These are phyloP conservation scores for Bergia sp. DNA, from an alignment of 92 coral and sea anemone genomes.

Conservation along the genomic window DNA sequence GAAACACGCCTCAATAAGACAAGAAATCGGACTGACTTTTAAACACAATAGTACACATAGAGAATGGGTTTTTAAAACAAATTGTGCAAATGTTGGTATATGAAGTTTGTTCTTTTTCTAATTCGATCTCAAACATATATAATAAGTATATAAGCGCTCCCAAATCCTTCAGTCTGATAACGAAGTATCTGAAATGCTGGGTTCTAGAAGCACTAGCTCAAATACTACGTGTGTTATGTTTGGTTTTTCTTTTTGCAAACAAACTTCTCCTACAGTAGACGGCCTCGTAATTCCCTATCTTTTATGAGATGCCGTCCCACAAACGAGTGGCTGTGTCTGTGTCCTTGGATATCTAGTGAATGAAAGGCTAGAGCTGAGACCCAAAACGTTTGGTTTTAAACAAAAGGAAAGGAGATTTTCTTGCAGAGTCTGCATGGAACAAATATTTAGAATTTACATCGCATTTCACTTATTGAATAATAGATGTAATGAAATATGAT, in stretches of 20 bases:
- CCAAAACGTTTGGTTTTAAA: not conserved
- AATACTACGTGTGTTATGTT: slow-evolving; percentile 9
- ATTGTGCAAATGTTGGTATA: slow-evolving; percentile 3
- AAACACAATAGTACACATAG: not conserved
- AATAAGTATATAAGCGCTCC: not conserved
- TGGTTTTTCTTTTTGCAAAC: slow-evolving; percentile 2
- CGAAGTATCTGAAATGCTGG: not conserved
- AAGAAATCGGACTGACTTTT: slow-evolving; percentile 13
- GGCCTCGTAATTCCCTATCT: not conserved
- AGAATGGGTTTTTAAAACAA: not conserved
- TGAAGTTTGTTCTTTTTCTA: slow-evolving; percentile 20
- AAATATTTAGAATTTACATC: slow-evolving; percentile 43
- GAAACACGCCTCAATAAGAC: slow-evolving; percentile 6
- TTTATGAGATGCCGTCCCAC: not conserved
- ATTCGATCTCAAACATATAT: slow-evolving; percentile 24
- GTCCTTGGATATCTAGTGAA: not conserved
- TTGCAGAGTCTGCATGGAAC: slow-evolving; percentile 28
- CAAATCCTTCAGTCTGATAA: not conserved
- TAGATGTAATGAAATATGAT: slow-evolving; percentile 41
- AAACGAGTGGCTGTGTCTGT: not conserved
- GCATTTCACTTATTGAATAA: slow-evolving; percentile 45
- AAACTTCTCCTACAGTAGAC: slow-evolving; percentile 19
- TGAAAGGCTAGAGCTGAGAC: not conserved
- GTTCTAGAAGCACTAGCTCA: not conserved
- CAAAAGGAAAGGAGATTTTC: not conserved